phyloP scores from a whole-genome alignment of 1,140 invertebrate species.

The Orussus abietinus region DNA sequence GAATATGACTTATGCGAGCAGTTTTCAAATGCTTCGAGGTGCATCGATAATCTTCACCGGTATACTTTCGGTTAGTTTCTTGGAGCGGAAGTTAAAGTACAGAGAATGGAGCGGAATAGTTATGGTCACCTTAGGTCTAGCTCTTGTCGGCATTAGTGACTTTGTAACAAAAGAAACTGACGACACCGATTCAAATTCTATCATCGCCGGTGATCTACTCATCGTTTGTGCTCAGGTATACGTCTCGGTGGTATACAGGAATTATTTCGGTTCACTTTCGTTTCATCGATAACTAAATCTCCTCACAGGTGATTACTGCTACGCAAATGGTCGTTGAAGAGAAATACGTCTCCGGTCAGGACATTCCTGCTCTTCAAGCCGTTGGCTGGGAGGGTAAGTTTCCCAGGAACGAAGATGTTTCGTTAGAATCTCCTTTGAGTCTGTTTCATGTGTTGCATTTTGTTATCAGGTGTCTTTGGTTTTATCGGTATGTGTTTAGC shows the following conservation, averaged over 20 bases:
- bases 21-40: constrained; percentile 96
- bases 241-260: too few relatives aligned
- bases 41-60: constrained; percentile 93
- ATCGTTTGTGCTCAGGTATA: constrained; percentile 80
- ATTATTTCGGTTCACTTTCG: neutral
- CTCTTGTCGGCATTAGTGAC: constrained; percentile 80
- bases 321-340: constrained; percentile 94
- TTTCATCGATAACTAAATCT: constrained; percentile 10
- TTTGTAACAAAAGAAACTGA: constrained; percentile 55
- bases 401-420: neutral
- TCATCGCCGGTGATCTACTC: constrained; percentile 87
- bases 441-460: constrained; percentile 15
- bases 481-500: constrained; percentile 70
- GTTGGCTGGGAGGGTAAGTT: constrained; percentile 86
- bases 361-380: constrained; percentile 80
- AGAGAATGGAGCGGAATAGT: constrained; percentile 83
- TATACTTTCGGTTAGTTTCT: constrained; percentile 82
- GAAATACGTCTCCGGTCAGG: constrained; percentile 76
- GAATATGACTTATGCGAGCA: constrained; percentile 88
- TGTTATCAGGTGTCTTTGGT: constrained; percentile 72
- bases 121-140: constrained; percentile 75
- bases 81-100: constrained; percentile 64
- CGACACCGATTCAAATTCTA: constrained; percentile 65
- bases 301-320: constrained; percentile 71
- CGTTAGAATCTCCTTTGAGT: neutral